phyloP scores from a whole-genome alignment of 2,888 invertebrate genomes.

The Andrena chrysosceles region DNA sequence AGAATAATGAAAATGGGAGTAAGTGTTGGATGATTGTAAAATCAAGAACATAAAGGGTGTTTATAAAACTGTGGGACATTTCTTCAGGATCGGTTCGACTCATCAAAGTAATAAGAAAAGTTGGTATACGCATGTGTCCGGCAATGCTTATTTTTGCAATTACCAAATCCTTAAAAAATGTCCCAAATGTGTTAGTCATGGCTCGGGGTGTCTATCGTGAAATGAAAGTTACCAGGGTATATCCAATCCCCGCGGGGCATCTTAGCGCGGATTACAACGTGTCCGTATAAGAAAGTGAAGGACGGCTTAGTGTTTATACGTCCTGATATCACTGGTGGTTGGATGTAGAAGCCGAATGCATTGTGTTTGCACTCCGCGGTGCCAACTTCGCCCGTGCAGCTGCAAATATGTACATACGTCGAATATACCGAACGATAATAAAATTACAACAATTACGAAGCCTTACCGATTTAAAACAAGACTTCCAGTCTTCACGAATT shows the following conservation, averaged over 20 bases:
- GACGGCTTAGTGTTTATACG: conserved; percentile 87
- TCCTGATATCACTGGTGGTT: conserved; percentile 90
- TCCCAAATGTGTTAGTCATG: no score
- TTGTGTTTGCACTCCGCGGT: conserved; percentile 84
- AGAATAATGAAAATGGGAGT: background rate
- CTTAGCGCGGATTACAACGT: conserved; percentile 89
- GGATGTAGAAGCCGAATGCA: conserved; percentile 86
- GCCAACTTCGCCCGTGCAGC: conserved; percentile 83
- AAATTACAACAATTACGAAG: background rate
- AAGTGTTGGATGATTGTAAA: background rate
- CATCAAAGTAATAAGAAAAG: background rate
- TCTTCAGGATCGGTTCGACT: no score
- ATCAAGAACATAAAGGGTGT: background rate
- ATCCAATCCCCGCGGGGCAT: conserved; percentile 92
- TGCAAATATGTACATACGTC: conserved; percentile 60
- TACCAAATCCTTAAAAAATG: no score
- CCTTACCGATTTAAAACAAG: conserved; percentile 74
- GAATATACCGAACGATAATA: no score
- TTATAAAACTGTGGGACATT: no score
- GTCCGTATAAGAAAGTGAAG: conserved; percentile 90
- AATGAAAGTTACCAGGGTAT: conserved; percentile 88
- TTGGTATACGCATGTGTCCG: background rate
- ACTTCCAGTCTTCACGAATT: conserved; percentile 84
- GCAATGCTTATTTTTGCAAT: background rate
- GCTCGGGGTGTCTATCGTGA: no score